These are phyloP conservation scores for Watsonalla binaria DNA, from an alignment of 2,888 invertebrate genomes.

Conservation along the genomic window DNA sequence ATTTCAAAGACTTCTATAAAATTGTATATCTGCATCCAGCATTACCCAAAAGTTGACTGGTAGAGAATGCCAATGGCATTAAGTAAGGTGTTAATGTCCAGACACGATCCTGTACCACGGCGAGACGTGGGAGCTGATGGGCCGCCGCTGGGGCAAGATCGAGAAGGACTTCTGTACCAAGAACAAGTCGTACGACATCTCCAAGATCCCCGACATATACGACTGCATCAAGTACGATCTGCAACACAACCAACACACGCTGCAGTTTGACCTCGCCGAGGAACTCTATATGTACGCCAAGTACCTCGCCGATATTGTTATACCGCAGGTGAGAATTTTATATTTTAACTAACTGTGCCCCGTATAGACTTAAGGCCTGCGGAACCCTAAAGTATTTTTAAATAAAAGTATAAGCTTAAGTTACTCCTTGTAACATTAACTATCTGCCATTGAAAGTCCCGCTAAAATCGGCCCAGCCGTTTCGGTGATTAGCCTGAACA, in stretches of 20 bases:
- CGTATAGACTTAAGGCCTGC: no score
- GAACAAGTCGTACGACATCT: constrained; percentile 95
- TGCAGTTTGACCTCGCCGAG: constrained; percentile 95
- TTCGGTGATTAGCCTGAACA: no score
- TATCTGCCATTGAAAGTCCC: no score
- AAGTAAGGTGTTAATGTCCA: no score
- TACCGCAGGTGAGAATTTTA: constrained; percentile 87
- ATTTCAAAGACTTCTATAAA: no score
- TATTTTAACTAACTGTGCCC: background rate
- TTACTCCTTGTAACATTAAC: no score
- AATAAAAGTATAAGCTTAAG: no score
- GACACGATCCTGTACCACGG: constrained; percentile 97
- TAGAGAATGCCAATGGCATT: no score
- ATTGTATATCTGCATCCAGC: no score
- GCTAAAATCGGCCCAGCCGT: no score
- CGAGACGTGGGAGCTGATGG: constrained; percentile 99
- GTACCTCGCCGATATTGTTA: constrained; percentile 98
- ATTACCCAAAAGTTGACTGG: no score
- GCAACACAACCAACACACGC: constrained; percentile 97
- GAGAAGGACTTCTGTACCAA: constrained; percentile 98
- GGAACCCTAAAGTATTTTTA: no score
- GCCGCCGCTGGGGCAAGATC: constrained; percentile 97
- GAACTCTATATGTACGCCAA: constrained; percentile 97
- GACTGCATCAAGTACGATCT: constrained; percentile 99
- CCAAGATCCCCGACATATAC: constrained; percentile 99